These are phyloP conservation scores for Zapornia atra DNA, from an alignment of 2,113 vertebrate species.

Conservation along the genomic window DNA sequence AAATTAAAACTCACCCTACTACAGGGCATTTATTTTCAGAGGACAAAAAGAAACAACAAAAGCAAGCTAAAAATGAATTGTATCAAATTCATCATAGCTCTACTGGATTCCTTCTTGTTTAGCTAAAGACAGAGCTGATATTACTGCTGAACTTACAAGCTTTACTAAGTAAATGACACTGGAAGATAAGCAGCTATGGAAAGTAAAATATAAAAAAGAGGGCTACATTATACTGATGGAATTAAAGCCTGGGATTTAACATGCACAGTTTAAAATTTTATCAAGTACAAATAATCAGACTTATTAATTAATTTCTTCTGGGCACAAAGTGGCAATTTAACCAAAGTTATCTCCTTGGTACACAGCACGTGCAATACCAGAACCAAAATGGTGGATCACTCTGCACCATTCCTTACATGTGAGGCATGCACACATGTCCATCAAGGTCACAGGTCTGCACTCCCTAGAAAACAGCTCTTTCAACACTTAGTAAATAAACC, in stretches of 20 bases:
- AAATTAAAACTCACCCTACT: background rate
- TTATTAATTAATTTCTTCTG: background rate
- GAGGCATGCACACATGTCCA: background rate
- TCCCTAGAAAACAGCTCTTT: background rate
- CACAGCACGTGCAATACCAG: background rate
- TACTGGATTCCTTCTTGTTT: background rate
- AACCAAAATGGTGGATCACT: background rate
- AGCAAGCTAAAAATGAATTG: background rate
- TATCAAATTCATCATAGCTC: background rate
- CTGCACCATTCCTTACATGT: background rate
- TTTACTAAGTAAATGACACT: slow-evolving; percentile 37
- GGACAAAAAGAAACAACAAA: background rate
- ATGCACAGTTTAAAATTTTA: slow-evolving; percentile 1
- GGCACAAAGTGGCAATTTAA: background rate
- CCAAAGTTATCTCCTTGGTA: background rate
- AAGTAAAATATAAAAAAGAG: background rate
- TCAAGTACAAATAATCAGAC: slow-evolving; percentile 14
- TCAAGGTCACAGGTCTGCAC: background rate
- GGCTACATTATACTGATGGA: background rate
- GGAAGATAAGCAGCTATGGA: slow-evolving; percentile 7
- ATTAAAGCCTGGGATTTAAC: slow-evolving; percentile 28
- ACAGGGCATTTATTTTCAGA: background rate
- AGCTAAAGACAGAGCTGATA: slow-evolving; percentile 3
- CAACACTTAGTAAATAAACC: background rate
- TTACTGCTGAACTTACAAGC: background rate